These are phyloP conservation scores for Marasmarcha lunaedactyla DNA, from an alignment of 2,888 invertebrate species.

Conservation along the genomic window DNA sequence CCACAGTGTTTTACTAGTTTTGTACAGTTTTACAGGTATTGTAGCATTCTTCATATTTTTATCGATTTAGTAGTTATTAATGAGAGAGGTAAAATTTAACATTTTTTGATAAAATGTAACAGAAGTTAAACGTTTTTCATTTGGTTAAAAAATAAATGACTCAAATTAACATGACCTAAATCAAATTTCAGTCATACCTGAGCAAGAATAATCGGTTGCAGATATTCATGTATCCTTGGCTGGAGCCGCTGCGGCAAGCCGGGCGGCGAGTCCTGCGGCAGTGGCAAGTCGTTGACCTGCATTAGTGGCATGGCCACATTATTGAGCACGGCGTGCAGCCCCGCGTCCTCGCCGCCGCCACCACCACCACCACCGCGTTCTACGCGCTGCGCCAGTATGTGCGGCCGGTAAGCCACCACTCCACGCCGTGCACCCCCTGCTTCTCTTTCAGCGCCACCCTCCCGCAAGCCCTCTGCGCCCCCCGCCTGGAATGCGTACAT, in stretches of 20 bases:
- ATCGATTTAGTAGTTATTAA: too few relatives aligned
- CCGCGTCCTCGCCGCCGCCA: constrained; percentile 24
- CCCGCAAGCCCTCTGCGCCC: constrained; percentile 27
- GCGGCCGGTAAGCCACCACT: constrained; percentile 30
- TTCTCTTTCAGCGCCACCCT: constrained; percentile 20
- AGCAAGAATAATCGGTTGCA: constrained; percentile 60
- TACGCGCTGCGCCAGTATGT: constrained; percentile 28
- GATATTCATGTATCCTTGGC: constrained; percentile 52
- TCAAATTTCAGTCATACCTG: too few relatives aligned
- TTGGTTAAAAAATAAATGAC: too few relatives aligned
- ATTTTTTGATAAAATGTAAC: too few relatives aligned
- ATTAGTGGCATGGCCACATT: constrained; percentile 65
- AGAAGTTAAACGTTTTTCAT: too few relatives aligned
- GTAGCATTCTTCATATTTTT: too few relatives aligned
- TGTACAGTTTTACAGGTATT: too few relatives aligned
- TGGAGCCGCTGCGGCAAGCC: constrained; percentile 29
- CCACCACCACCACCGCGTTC: constrained; percentile 20
- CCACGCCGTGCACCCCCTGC: constrained; percentile 18
- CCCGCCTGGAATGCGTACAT: constrained; percentile 42
- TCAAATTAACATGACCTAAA: too few relatives aligned
- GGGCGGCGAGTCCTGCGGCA: constrained; percentile 25
- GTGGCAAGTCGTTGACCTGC: constrained; percentile 71
- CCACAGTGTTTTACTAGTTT: too few relatives aligned
- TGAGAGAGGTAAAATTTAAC: too few relatives aligned
- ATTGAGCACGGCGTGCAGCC: constrained; percentile 37